A percentile compares a stretch with the other conserved stretches of the same genome.
Conservation (phyloP, 2,113 vertebrate genomes). For the Plotosus lineatus region DNA sequence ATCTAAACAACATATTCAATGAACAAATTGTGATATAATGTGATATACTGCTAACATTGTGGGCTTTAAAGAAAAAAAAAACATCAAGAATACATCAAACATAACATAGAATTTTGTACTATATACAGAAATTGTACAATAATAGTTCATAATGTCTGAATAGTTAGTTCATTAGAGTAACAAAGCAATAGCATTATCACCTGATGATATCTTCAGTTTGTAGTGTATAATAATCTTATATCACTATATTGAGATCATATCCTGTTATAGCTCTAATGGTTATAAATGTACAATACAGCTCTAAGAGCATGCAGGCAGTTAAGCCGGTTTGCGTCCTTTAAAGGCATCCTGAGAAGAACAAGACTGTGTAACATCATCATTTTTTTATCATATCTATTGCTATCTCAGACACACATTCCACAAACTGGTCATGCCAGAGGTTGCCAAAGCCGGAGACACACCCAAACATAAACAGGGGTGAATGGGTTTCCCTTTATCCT, state of each 20-base stretch:
- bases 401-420: background rate
- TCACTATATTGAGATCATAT: background rate
- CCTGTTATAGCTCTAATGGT: background rate
- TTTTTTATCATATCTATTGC: background rate
- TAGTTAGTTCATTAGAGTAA: background rate
- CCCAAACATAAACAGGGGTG: constrained; percentile 18
- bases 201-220: background rate
- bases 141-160: background rate
- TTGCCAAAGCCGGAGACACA: constrained; percentile 19
- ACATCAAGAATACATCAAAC: too few relatives aligned
- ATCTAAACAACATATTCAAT: background rate
- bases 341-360: background rate
- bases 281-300: constrained; percentile 1
- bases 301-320: background rate
- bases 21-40: too few relatives aligned
- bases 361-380: constrained; percentile 9
- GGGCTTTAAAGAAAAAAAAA: background rate
- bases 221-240: background rate
- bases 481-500: constrained; percentile 30
- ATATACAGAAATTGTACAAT: background rate
- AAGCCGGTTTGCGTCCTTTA: background rate
- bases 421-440: background rate
- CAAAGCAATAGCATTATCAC: background rate
- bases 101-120: background rate
- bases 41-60: too few relatives aligned